These are phyloP conservation scores for Rhinatrema bivittatum DNA, from an alignment of 2,797 vertebrate species.

Conservation along the genomic window DNA sequence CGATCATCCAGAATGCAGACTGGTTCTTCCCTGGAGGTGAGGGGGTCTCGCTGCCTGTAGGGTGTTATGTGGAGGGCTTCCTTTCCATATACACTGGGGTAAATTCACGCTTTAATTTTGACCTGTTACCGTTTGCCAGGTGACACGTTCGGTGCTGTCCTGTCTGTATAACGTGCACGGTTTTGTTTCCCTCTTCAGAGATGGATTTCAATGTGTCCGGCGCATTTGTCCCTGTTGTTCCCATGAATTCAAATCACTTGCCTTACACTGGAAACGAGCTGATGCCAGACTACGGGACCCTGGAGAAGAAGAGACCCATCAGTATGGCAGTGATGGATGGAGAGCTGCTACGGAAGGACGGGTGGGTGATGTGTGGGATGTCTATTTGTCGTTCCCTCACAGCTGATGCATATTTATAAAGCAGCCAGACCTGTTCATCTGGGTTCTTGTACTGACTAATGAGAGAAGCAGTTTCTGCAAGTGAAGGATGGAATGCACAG, in stretches of 20 bases:
- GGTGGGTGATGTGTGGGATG: slow-evolving; percentile 57
- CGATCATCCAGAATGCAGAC: slow-evolving; percentile 88
- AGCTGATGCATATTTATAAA: too few species aligned
- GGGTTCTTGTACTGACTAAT: too few species aligned
- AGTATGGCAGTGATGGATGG: slow-evolving; percentile 83
- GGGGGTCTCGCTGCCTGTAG: too few species aligned
- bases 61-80: too few species aligned
- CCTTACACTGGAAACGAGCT: slow-evolving; percentile 64
- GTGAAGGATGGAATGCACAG: too few species aligned
- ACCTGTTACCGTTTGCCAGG: too few species aligned
- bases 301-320: slow-evolving; percentile 84
- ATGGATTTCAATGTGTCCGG: slow-evolving; percentile 95
- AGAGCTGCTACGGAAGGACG: slow-evolving; percentile 80
- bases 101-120: too few species aligned
- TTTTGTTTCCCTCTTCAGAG: slow-evolving; percentile 55
- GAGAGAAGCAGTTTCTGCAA: too few species aligned
- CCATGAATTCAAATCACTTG: slow-evolving; percentile 75
- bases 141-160: too few species aligned
- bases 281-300: slow-evolving; percentile 69
- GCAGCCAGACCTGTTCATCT: too few species aligned
- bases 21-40: slow-evolving; percentile 97
- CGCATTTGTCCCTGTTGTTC: slow-evolving; percentile 71
- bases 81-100: too few species aligned
- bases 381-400: rapidly evolving
- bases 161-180: not conserved